Evolutionary conservation across 2,797 vertebrate genomes (phyloP).

Genomic region (Pseudomugil gertrudae): DNA sequence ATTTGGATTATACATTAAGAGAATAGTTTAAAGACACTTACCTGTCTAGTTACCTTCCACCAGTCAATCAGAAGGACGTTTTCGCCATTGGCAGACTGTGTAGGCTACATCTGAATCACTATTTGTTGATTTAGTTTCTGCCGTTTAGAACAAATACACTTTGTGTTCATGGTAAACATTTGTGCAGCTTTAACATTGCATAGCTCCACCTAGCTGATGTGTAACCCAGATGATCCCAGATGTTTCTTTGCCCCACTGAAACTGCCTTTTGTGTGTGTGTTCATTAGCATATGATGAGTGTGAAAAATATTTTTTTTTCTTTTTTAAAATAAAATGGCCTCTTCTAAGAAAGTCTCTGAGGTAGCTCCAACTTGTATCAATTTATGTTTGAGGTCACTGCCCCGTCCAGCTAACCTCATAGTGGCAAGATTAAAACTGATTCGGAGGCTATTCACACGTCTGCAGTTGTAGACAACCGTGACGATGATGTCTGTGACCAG

Average conservation of each 20-base stretch:
- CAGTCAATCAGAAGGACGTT: constrained; percentile 9
- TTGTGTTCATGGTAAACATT: constrained; percentile 29
- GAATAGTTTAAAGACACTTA: constrained; percentile 10
- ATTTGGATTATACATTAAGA: constrained; percentile 3
- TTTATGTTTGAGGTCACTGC: constrained; percentile 53
- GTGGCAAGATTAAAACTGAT: constrained; percentile 65
- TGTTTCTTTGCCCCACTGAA: constrained; percentile 45
- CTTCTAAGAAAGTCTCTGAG: constrained; percentile 29
- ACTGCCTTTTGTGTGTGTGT: constrained; percentile 66
- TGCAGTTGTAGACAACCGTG: constrained; percentile 65
- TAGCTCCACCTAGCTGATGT: constrained; percentile 17
- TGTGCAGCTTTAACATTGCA: constrained; percentile 39
- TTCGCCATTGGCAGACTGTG: constrained; percentile 30
- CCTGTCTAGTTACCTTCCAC: constrained; percentile 10
- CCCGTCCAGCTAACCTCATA: constrained; percentile 62
- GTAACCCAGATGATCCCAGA: constrained; percentile 22
- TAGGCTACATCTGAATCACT: constrained; percentile 45
- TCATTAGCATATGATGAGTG: constrained; percentile 41
- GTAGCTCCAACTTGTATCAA: constrained; percentile 53
- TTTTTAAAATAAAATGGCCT: constrained; percentile 9
- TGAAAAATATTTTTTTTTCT: constrained; percentile 14
- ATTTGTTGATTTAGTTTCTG: constrained; percentile 39
- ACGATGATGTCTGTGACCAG: constrained; percentile 58
- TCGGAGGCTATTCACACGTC: constrained; percentile 51
- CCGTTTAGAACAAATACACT: constrained; percentile 25